These are phyloP conservation scores for Platerodrilus igneus DNA, from an alignment of 2,888 invertebrate genomes.

Conservation along the genomic window DNA sequence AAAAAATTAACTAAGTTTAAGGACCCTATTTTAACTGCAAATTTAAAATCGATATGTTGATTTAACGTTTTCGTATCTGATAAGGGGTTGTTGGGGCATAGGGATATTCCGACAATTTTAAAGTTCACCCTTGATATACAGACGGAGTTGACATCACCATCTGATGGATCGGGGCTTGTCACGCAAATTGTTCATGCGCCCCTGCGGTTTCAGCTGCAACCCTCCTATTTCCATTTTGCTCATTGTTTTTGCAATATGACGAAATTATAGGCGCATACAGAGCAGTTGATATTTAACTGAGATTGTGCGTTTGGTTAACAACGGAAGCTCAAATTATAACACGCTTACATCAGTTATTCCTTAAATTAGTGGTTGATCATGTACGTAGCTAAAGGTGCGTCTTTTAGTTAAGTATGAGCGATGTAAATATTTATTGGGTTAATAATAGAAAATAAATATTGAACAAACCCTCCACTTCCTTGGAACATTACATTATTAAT, in stretches of 20 bases:
- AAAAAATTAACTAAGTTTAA: too few relatives aligned
- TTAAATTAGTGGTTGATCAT: too few relatives aligned
- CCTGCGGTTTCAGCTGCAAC: conserved; percentile 11
- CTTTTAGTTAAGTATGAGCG: too few relatives aligned
- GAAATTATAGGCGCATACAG: background rate
- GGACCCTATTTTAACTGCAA: too few relatives aligned
- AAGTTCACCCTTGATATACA: conserved; percentile 18
- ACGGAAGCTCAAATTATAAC: too few relatives aligned
- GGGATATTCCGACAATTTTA: conserved; percentile 14
- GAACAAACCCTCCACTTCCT: too few relatives aligned
- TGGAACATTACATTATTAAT: too few relatives aligned
- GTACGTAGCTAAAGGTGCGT: too few relatives aligned
- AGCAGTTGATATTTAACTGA: background rate
- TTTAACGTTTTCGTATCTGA: too few relatives aligned
- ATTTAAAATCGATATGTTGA: conserved; percentile 14
- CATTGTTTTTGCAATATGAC: conserved; percentile 3
- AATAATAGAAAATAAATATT: too few relatives aligned
- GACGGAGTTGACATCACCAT: conserved; percentile 29
- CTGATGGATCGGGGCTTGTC: conserved; percentile 25
- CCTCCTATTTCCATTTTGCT: conserved; percentile 13
- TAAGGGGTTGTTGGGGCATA: conserved; percentile 7
- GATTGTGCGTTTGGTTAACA: conserved; percentile 6
- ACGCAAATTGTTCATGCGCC: conserved; percentile 30
- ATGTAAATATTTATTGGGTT: too few relatives aligned
- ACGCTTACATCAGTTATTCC: too few relatives aligned